Base-by-base conservation (phyloP, 2,113 vertebrate genomes). In the Origma solitaria region DNA sequence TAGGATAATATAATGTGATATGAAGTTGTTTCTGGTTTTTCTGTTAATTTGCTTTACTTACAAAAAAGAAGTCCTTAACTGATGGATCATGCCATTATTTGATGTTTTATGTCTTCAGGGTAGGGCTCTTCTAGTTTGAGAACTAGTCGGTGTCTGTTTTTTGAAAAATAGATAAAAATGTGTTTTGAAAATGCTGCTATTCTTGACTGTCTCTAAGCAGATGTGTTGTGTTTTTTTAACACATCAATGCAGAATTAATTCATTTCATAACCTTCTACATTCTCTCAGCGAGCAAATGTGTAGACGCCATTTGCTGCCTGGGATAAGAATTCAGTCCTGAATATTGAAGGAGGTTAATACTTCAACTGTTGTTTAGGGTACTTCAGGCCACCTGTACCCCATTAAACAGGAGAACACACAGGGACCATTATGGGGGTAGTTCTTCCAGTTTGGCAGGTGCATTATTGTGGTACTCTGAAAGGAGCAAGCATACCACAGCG, bases 381-480 rank as follows among this genome's bases (percentile, higher is more conserved):
- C 35, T 47, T 92, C 17, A 37, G 35, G 54, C 19, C 25, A 33
- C 31, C n/a, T 71, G 9, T 57, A 31, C 49, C 14, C 22, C 35
- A 24, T 64, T 68, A 37, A 72, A 69, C 6, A 6, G 10, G 25
- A 68, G 13, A 81, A 44, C 18, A 25, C 0, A 49, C 11, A 71
- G 51, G 30, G 35, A 44, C 68, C 10, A 1, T 49, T 71, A 13
- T 12, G 22, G 42, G 15, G 2, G 19, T n/a, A 28, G 38, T 27
- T 81, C 18, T 92, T 86, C 15, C 12, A 31, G 62, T 54, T 57
- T 42, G 50, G 42, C 33, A 40, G 38, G 7, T 72, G 30, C 4
- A 1, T 11, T 69, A 0, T 81, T 4, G 0, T 40, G 24, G 24
- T 37, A 2, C 33, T 81, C 38, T 27, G 33, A 45, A 77, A 77